Evolutionary conservation across 37 sponge, comb jelly and placozoan species (phyloP), one percentile per base, ranked within the genome.

Genomic region (Ephydatia muelleri): DNA sequence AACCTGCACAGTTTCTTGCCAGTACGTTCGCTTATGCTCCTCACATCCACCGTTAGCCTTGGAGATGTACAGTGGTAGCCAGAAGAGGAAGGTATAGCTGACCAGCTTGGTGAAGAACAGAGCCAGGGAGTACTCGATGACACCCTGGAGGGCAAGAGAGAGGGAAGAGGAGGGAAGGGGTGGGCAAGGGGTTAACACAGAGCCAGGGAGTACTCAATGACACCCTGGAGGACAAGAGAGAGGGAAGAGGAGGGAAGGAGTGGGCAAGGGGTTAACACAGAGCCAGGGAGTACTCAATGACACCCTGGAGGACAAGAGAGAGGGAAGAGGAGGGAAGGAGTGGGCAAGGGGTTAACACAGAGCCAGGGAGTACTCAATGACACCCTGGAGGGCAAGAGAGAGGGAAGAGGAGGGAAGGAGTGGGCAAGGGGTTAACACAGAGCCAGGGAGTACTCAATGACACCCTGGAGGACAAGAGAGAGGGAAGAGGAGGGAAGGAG

Each of bases 31-130:
- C n/a, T n/a, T n/a, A n/a, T n/a, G n/a, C n/a, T 57, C 1, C 57
- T 57, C 16, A 57, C 57, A 57, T 57, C 57, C 57, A 57, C 16
- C 19, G 16, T 57, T 57, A 16, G 57, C 57, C 57, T 57, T 57
- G 14, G 16, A 1, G 1, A 94, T 76, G 71, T 89, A 96, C 65
- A 81, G 84, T 8, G 96, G 96, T 22, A 96, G 89, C 96, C 96
- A 96, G 73, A 83, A 92, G 73, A 96, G 89, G 80, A 96, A 92
- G 2, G 94, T 91, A 75, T 96, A 96, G 57, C 85, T 68, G 72
- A 96, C 94, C 49, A 93, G 75, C 48, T 96, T 95, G 38, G 65
- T 75, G 72, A 90, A 93, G 82, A 96, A 96, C 38, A 92, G 86
- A 80, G 92, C 85, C n/a, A 93, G n/a, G 29, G 96, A 86, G 76